Percentiles rank a stretch among this genome's conserved stretches.
Conservation (phyloP, 2,797 vertebrate genomes). For the Lutjanus argentimaculatus region DNA sequence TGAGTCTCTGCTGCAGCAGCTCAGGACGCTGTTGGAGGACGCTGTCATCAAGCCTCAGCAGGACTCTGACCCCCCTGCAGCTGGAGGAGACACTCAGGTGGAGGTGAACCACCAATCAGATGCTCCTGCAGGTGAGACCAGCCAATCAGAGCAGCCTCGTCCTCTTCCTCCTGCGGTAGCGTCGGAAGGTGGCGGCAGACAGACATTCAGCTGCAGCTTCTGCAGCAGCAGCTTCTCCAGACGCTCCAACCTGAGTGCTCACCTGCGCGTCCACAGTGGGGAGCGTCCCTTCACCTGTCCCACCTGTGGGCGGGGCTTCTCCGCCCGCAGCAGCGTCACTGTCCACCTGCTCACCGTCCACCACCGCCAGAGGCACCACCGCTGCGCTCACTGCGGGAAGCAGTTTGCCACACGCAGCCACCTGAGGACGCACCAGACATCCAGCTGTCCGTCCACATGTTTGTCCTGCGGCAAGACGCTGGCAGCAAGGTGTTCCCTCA, state of each 20-base stretch:
- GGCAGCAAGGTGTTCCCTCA: conserved; percentile 39
- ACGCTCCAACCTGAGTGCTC: conserved; percentile 48
- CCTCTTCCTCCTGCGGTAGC: too few species aligned
- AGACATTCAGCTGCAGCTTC: conserved; percentile 42
- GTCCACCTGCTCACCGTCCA: conserved; percentile 59
- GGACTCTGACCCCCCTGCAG: neutral
- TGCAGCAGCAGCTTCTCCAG: conserved; percentile 53
- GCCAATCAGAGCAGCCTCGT: conserved; percentile 7
- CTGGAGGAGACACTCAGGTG: neutral
- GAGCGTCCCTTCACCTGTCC: conserved; percentile 57
- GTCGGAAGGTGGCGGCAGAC: neutral
- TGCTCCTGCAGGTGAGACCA: accelerated
- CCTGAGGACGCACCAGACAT: conserved; percentile 50
- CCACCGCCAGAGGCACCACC: conserved; percentile 25
- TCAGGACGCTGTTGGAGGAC: conserved; percentile 51
- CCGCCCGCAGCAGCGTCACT: conserved; percentile 45
- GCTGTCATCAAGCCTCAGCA: neutral
- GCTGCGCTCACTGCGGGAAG: conserved; percentile 61
- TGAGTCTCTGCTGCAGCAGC: conserved; percentile 46
- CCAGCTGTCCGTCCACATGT: neutral
- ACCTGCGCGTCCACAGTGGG: conserved; percentile 48
- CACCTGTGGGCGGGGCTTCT: conserved; percentile 48
- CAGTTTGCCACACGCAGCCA: conserved; percentile 52
- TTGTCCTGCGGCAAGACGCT: conserved; percentile 28
- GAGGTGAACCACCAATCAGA: conserved; percentile 24